Evolutionary conservation across 2,113 vertebrate species (phyloP), one percentile per base, ranked within the genome.

Genomic region (Oenanthe melanoleuca): DNA sequence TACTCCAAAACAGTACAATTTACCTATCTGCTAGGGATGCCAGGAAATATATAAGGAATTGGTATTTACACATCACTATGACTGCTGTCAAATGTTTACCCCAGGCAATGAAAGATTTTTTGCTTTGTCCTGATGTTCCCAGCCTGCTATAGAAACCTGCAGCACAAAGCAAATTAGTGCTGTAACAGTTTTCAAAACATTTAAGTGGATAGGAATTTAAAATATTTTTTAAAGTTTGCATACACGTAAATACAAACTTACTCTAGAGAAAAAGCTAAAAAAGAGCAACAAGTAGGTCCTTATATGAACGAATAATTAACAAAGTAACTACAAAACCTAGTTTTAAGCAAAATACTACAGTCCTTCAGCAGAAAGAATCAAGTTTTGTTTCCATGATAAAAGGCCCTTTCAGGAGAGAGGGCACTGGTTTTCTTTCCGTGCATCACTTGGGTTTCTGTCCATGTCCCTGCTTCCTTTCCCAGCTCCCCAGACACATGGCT

Each of bases 361-460:
- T 75, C n/a, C 92, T 79, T 88, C 79, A 73, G 71, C 67, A 93
- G 50, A 77, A 90, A 96, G 85, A 94, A 93, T 86, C 59, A 29
- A 25, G 42, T 92, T 95, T 88, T 96, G 92, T 96, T 89, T 53
- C n/a, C 22, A 9, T 2, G 12, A 94, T 40, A 93, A 95, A 91
- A 94, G 86, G 82, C 71, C 42, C 85, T 86, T 95, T 96, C 90
- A 97, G 47, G n/a, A 72, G 45, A 63, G 70, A 53, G 45, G 60
- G 55, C 40, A 72, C 52, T 73, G n/a, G 5, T 57, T 96, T 81
- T 59, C 89, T 86, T 94, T 66, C 90, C 14, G 11, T 49, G 34
- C 79, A 94, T 92, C 84, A 80, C 64, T 95, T 94, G 88, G 45
- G 17, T 95, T 96, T 93, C 90, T 80, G 45, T 75, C 92, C 81